These are phyloP conservation scores for Parauchenoglanis ngamensis DNA, from an alignment of 2,797 vertebrate species.

Conservation along the genomic window DNA sequence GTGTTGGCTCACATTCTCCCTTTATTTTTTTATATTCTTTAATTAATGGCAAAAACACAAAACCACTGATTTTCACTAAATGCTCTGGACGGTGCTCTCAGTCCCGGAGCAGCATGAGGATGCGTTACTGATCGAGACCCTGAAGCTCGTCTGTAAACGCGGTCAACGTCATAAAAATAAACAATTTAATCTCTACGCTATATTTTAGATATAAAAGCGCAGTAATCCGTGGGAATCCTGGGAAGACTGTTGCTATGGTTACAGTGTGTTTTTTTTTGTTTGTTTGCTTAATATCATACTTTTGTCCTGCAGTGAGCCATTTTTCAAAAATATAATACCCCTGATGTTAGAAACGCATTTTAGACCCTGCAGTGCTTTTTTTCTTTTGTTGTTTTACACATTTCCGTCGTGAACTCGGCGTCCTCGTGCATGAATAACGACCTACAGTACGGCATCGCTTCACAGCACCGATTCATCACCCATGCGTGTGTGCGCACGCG, in stretches of 20 bases:
- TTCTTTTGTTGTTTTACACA: not conserved
- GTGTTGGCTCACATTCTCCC: too few species aligned
- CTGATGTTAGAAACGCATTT: not conserved
- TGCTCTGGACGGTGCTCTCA: too few species aligned
- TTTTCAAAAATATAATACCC: not conserved
- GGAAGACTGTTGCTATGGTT: not conserved
- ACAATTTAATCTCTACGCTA: too few species aligned
- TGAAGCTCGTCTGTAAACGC: too few species aligned
- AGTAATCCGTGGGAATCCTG: too few species aligned
- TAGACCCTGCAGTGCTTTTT: not conserved
- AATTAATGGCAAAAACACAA: too few species aligned
- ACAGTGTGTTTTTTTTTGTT: not conserved
- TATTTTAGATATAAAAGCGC: too few species aligned
- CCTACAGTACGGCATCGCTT: not conserved
- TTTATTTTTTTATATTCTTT: too few species aligned
- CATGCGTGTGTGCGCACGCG: conserved; percentile 3
- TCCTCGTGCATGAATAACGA: conserved; percentile 37
- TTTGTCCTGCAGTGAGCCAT: not conserved
- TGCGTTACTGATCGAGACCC: too few species aligned
- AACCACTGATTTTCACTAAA: too few species aligned
- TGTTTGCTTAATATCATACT: not conserved
- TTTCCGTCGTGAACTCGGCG: not conserved
- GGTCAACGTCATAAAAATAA: too few species aligned
- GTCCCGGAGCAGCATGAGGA: too few species aligned
- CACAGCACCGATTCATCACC: conserved; percentile 39